Evolutionary conservation across 2,888 invertebrate genomes (phyloP).

Genomic region (Ypsolopha sequella): DNA sequence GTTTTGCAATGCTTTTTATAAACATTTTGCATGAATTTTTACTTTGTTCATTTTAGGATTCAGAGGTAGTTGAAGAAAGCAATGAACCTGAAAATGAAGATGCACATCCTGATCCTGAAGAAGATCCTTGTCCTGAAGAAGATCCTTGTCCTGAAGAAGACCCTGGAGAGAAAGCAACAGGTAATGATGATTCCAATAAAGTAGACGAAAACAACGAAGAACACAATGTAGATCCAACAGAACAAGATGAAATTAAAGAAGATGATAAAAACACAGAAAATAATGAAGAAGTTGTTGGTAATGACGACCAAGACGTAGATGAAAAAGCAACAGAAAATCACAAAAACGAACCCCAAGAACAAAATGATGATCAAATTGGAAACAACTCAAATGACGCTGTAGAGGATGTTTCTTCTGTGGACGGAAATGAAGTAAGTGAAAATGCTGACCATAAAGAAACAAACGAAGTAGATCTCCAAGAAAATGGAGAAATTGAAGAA

Average conservation of each 20-base stretch:
- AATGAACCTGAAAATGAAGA: constrained; percentile 10
- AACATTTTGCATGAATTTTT: constrained; percentile 55
- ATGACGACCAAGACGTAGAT: constrained; percentile 9
- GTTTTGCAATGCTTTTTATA: constrained; percentile 55
- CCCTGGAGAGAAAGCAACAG: constrained; percentile 5
- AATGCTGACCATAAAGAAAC: background rate
- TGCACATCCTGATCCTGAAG: background rate
- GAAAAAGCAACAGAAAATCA: constrained; percentile 8
- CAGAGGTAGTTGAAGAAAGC: constrained; percentile 22
- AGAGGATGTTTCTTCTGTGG: constrained; percentile 10
- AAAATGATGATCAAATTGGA: constrained; percentile 8
- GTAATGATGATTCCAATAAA: constrained; percentile 5
- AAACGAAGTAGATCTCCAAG: too few species aligned
- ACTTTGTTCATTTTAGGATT: constrained; percentile 53
- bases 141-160: constrained; percentile 5
- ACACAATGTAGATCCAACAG: background rate
- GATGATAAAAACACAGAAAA: constrained; percentile 8
- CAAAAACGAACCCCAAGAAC: constrained; percentile 7
- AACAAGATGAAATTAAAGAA: constrained; percentile 7
- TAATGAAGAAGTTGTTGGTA: constrained; percentile 6
- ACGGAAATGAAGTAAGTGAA: constrained; percentile 8
- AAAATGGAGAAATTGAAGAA: constrained; percentile 1
- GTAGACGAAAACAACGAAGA: constrained; percentile 8
- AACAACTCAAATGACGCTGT: constrained; percentile 3
- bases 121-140: constrained; percentile 4